A percentile compares a stretch with the other conserved stretches of the same genome.
These are phyloP conservation scores for Tenthredo mesomela DNA, from an alignment of 2,888 invertebrate genomes.

Conservation along the genomic window DNA sequence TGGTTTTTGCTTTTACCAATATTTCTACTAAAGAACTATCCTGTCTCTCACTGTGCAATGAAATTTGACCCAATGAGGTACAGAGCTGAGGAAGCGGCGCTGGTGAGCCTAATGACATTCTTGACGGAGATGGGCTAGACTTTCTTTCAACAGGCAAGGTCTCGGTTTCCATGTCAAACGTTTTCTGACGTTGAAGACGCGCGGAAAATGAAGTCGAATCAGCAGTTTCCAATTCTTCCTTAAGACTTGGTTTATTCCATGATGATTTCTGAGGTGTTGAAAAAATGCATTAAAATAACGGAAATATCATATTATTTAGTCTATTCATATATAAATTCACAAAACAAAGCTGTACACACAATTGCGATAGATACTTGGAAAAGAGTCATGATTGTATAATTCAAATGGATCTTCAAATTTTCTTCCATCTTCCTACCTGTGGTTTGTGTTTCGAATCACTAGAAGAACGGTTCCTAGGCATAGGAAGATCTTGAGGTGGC, in stretches of 20 bases:
- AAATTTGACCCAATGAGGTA: slow-evolving; percentile 66
- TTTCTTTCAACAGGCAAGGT: slow-evolving; percentile 49
- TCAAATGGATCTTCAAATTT: neutral
- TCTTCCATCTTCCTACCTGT: slow-evolving; percentile 10
- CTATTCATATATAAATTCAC: neutral
- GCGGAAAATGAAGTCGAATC: neutral
- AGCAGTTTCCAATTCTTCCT: neutral
- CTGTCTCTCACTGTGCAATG: slow-evolving; percentile 63
- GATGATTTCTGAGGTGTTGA: slow-evolving; percentile 5
- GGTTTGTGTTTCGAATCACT: neutral
- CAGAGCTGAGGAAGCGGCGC: slow-evolving; percentile 61
- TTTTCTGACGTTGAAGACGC: slow-evolving; percentile 60
- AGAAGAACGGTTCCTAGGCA: slow-evolving; percentile 8
- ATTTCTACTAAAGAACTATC: slow-evolving; percentile 59
- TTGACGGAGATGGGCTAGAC: slow-evolving; percentile 65
- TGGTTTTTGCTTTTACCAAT: slow-evolving; percentile 60
- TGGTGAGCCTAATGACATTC: slow-evolving; percentile 63
- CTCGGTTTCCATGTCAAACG: slow-evolving; percentile 61
- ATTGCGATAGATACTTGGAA: too few relatives aligned
- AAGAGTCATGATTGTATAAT: neutral
- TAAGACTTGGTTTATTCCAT: slow-evolving; percentile 1
- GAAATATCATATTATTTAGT: neutral
- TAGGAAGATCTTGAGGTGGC: neutral
- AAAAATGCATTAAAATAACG: neutral
- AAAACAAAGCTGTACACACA: neutral